phyloP scores from a whole-genome alignment of 2,113 vertebrate genomes.

The Takifugu bimaculatus region DNA sequence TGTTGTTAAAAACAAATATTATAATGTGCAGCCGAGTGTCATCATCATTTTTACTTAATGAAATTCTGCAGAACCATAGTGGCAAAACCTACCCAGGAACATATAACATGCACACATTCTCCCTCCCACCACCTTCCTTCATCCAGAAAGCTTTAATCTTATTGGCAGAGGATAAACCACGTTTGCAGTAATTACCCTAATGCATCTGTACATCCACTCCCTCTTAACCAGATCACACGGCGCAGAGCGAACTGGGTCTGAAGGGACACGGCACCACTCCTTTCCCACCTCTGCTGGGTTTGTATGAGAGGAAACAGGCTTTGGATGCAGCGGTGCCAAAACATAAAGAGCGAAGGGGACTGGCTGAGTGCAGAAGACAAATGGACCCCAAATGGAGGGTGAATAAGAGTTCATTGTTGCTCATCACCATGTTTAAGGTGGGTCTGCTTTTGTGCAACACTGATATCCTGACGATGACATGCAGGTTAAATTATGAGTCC shows the following conservation, averaged over 20 bases:
- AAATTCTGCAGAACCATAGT: no score
- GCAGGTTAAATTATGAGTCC: no score
- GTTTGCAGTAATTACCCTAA: slow-evolving; percentile 50
- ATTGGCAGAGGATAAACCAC: slow-evolving; percentile 31
- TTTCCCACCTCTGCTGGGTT: background rate
- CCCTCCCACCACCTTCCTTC: slow-evolving; percentile 5
- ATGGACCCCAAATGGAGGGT: no score
- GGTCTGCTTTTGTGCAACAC: background rate
- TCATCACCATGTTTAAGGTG: no score
- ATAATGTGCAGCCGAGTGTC: no score
- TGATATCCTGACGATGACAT: background rate
- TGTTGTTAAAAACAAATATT: no score
- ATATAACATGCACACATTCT: slow-evolving; percentile 2
- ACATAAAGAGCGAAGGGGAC: no score
- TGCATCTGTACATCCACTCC: slow-evolving; percentile 28
- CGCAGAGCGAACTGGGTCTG: background rate
- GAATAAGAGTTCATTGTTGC: no score
- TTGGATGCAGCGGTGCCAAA: no score
- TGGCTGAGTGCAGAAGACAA: no score
- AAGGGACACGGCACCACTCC: background rate
- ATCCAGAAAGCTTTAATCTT: slow-evolving; percentile 40
- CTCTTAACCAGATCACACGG: slow-evolving; percentile 41
- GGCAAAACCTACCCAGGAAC: background rate
- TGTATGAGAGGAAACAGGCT: background rate
- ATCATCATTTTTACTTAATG: no score